These are phyloP conservation scores for Atrina japonica DNA, from an alignment of 2,888 invertebrate species.

Conservation along the genomic window DNA sequence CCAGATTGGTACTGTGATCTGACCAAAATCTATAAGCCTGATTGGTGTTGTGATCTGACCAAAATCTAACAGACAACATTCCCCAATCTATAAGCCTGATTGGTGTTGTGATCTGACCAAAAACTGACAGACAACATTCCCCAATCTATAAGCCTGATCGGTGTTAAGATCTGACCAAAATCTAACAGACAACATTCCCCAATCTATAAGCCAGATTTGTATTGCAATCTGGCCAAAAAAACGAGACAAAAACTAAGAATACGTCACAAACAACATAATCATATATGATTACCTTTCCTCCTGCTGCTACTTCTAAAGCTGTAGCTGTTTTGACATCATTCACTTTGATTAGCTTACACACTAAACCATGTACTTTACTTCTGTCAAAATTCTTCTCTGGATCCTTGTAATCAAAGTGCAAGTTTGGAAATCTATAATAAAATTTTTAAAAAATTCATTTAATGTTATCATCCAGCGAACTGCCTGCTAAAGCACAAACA, in stretches of 20 bases:
- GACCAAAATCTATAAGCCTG: too few relatives aligned
- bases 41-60: too few relatives aligned
- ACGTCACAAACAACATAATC: too few relatives aligned
- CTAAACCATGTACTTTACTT: conserved; percentile 86
- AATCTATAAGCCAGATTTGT: neutral
- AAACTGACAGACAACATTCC: too few relatives aligned
- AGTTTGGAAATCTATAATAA: conserved; percentile 76
- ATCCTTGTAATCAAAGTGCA: conserved; percentile 88
- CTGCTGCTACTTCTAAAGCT: conserved; percentile 93
- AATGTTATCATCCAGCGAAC: neutral
- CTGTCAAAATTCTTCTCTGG: conserved; percentile 84
- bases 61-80: too few relatives aligned
- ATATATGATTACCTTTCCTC: conserved; percentile 89
- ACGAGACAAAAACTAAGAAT: neutral
- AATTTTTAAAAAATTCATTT: neutral
- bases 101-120: too few relatives aligned
- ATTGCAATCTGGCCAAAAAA: neutral
- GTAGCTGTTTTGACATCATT: conserved; percentile 86
- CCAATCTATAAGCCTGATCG: too few relatives aligned
- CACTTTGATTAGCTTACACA: conserved; percentile 89
- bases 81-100: too few relatives aligned
- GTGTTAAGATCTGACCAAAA: too few relatives aligned
- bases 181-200: neutral
- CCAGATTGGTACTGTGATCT: neutral
- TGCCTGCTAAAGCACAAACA: too few relatives aligned